Percentiles rank a stretch among this genome's conserved stretches.
phyloP scores from a whole-genome alignment of 2,888 invertebrate genomes.

The Halocaridina rubra region DNA sequence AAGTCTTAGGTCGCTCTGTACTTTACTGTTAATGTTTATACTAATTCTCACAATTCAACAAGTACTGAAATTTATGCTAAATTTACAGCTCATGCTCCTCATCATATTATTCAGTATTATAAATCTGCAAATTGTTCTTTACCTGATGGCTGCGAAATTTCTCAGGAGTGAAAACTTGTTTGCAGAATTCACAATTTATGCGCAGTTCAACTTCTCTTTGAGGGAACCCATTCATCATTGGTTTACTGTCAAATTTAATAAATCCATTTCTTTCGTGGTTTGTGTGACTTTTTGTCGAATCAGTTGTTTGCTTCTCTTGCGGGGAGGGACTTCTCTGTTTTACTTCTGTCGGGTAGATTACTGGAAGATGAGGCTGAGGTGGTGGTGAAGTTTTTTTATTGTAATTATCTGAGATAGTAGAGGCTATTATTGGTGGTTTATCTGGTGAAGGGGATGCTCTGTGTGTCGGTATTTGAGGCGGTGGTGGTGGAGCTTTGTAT shows the following conservation, averaged over 20 bases:
- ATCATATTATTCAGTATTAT: neutral
- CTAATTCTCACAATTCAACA: too few relatives aligned
- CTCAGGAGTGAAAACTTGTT: constrained; percentile 39
- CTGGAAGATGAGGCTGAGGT: too few relatives aligned
- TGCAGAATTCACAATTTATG: constrained; percentile 55
- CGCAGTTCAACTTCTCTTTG: neutral
- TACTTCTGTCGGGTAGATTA: neutral
- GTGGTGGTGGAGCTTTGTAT: constrained; percentile 52
- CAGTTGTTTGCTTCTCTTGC: neutral
- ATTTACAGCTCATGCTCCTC: too few relatives aligned
- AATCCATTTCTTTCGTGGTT: constrained; percentile 17
- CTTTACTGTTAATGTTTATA: too few relatives aligned
- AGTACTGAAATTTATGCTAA: too few relatives aligned
- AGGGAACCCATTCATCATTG: constrained; percentile 51
- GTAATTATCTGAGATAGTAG: neutral
- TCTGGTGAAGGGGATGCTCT: neutral
- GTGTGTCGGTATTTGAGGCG: neutral
- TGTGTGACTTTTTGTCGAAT: neutral
- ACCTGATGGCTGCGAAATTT: constrained; percentile 62
- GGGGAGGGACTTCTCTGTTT: neutral
- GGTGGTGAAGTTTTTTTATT: neutral
- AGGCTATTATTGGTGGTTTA: neutral
- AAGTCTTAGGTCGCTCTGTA: too few relatives aligned
- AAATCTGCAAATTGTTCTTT: neutral
- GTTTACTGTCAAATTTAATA: constrained; percentile 59